Percentiles rank a stretch among this genome's conserved stretches.
Evolutionary conservation across 2,888 invertebrate genomes (phyloP).

Genomic region (Sesia bembeciformis): DNA sequence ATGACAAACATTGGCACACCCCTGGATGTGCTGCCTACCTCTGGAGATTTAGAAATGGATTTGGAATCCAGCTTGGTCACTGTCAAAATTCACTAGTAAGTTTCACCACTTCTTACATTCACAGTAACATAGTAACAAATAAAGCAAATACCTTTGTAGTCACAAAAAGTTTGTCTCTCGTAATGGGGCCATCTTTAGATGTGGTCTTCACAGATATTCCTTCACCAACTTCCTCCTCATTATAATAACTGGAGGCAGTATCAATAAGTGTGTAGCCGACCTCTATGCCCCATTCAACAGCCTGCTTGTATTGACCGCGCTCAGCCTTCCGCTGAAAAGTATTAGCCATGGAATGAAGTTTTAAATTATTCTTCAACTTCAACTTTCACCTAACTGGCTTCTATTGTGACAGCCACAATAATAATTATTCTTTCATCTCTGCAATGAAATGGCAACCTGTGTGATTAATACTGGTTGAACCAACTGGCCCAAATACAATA

Average conservation of each 20-base stretch:
- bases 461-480: background rate
- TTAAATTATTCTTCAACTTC: background rate
- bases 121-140: too few relatives aligned
- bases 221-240: slow-evolving; percentile 67
- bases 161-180: slow-evolving; percentile 65
- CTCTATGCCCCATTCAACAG: slow-evolving; percentile 65
- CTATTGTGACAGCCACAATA: background rate
- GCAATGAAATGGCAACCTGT: background rate
- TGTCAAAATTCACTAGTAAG: too few relatives aligned
- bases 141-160: slow-evolving; percentile 62
- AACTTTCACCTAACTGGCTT: too few relatives aligned
- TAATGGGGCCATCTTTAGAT: slow-evolving; percentile 47
- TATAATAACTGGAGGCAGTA: slow-evolving; percentile 63
- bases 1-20: too few relatives aligned
- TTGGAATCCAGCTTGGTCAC: too few relatives aligned
- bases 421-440: too few relatives aligned
- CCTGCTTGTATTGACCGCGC: slow-evolving; percentile 42
- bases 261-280: slow-evolving; percentile 71
- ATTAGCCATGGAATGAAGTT: background rate
- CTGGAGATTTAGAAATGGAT: too few relatives aligned
- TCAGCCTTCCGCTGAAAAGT: slow-evolving; percentile 40
- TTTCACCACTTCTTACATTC: too few relatives aligned
- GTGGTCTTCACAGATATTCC: slow-evolving; percentile 58
- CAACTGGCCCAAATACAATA: too few relatives aligned
- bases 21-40: too few relatives aligned